Evolutionary conservation across 1,140 invertebrate genomes (phyloP).

Genomic region (Onthophagus taurus): DNA sequence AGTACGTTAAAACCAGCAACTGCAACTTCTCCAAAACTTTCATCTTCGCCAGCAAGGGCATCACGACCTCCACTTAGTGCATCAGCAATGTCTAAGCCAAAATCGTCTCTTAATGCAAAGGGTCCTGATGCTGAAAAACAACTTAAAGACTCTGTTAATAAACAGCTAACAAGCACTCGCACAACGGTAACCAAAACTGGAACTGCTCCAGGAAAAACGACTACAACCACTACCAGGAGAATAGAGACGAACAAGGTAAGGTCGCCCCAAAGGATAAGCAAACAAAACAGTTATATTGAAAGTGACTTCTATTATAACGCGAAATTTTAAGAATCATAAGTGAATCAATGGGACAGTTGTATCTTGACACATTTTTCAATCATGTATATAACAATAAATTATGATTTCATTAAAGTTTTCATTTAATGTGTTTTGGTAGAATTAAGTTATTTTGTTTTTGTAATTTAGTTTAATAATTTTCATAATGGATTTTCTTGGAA

Average conservation of each 20-base stretch:
- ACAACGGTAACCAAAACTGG: conserved; percentile 31
- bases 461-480: too few species aligned
- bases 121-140: conserved; percentile 45
- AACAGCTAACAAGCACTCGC: conserved; percentile 42
- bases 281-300: too few species aligned
- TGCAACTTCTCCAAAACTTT: conserved; percentile 16
- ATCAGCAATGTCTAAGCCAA: conserved; percentile 16
- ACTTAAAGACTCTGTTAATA: conserved; percentile 49
- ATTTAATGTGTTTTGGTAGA: too few species aligned
- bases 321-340: too few species aligned
- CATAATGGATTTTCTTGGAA: too few species aligned
- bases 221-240: conserved; percentile 39
- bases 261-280: too few species aligned
- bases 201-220: conserved; percentile 31
- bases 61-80: conserved; percentile 22
- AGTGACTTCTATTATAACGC: too few species aligned
- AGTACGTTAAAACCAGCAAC: conserved; percentile 13
- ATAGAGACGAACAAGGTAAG: conserved; percentile 23
- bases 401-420: too few species aligned
- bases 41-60: conserved; percentile 23
- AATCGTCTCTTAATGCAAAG: conserved; percentile 10
- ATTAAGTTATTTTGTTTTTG: too few species aligned
- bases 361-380: too few species aligned
- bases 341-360: too few species aligned
- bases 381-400: too few species aligned